phyloP scores from a whole-genome alignment of 2,797 vertebrate genomes.

The Ataeniobius toweri region DNA sequence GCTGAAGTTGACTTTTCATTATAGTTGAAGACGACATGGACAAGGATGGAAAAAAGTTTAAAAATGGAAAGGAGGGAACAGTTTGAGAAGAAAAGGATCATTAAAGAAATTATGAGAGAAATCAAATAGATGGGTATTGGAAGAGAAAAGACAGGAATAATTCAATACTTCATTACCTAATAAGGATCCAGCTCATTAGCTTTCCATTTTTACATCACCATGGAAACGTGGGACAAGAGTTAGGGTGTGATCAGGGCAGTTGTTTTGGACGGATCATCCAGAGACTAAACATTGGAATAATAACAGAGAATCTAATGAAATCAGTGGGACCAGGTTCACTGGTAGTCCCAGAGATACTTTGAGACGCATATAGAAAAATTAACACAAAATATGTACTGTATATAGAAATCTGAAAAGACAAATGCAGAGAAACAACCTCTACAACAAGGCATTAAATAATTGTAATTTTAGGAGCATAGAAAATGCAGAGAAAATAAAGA shows the following conservation, averaged over 20 bases:
- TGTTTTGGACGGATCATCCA: constrained; percentile 12
- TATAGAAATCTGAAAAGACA: not conserved
- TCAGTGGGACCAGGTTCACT: not conserved
- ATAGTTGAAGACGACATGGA: not conserved
- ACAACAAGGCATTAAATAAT: not conserved
- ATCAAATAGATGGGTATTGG: not conserved
- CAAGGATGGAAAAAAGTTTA: not conserved
- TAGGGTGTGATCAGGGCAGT: not conserved
- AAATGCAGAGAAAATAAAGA: not conserved
- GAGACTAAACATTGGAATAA: constrained; percentile 7
- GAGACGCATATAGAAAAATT: not conserved
- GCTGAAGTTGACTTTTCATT: constrained; percentile 9
- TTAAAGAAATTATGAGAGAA: not conserved
- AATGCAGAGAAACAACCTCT: not conserved
- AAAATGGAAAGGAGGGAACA: not conserved
- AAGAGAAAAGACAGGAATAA: not conserved
- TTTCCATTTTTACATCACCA: constrained; percentile 7
- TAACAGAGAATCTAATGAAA: not conserved
- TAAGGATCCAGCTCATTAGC: constrained; percentile 26
- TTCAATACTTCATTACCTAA: constrained; percentile 19
- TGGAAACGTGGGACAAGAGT: constrained; percentile 10
- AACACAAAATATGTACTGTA: not conserved
- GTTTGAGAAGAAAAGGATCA: constrained; percentile 1
- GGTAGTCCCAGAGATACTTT: not conserved
- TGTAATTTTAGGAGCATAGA: not conserved